Evolutionary conservation across 2,797 vertebrate genomes (phyloP), one percentile per base, ranked within the genome.

Genomic region (Agapornis canus): DNA sequence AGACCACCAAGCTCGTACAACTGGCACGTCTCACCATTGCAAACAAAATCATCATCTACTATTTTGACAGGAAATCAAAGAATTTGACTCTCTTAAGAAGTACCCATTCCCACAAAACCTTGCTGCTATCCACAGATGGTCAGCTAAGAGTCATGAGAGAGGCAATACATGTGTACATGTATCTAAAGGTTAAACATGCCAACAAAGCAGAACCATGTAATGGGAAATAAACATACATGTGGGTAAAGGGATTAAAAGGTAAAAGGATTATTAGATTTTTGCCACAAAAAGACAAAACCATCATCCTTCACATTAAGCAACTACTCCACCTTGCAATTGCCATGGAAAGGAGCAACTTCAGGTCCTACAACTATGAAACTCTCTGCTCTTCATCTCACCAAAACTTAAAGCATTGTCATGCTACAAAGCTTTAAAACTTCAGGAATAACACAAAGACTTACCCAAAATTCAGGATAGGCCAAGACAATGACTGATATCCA

Each of bases 11-110:
- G 17, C 63, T 88, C 59, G 29, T 5, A 8, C 47, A 90, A 59
- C 47, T 78, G 39, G 59, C 82, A 76, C 18, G 2, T 42, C 49
- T 66, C 40, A 66, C 89, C 59, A 66, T 65, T 66, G n/a, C 56
- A 68, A 84, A 86, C 82, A 90, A 90, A 94, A 83, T 35, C 59
- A 70, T 92, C 87, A 93, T 63, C 85, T 8, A 2, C 59, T 92
- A 47, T 72, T 94, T 39, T 86, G 85, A 94, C 80, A 93, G 76
- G 72, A 95, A 91, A 94, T 89, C 91, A 92, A 92, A 89, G 35
- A 59, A 86, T 54, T 39, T 69, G 52, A 69, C 47, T 94, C 82
- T 52, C 75, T 54, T 27, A 48, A 79, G 56, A 94, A 92, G 48
- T 27, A 86, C 22, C 51, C 45, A 18, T 31, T 84, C 72, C 59